These are phyloP conservation scores for Drosophila fuyamai DNA, from an alignment of 1,140 invertebrate species.

Conservation along the genomic window DNA sequence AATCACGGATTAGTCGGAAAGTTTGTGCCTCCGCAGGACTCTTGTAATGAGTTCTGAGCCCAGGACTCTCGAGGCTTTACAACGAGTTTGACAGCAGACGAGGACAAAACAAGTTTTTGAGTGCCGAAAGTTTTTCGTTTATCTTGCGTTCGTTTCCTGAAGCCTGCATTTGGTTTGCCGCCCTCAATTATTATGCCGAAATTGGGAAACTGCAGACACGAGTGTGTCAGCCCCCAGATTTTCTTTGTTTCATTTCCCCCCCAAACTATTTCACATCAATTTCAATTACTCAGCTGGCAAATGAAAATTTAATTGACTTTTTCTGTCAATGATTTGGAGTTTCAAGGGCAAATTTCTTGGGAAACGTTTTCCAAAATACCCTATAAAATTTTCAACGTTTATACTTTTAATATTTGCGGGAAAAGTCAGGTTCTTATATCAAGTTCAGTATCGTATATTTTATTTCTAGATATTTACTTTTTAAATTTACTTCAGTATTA, in stretches of 20 bases:
- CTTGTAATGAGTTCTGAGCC: constrained; percentile 66
- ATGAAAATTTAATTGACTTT: constrained; percentile 23
- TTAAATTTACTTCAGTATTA: too few relatives aligned
- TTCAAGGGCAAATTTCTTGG: not conserved
- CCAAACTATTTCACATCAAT: constrained; percentile 32
- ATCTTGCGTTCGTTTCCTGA: constrained; percentile 43
- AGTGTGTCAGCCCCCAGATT: not conserved
- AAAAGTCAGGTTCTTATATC: too few relatives aligned
- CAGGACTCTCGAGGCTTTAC: constrained; percentile 48
- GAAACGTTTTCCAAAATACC: not conserved
- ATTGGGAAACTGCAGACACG: constrained; percentile 35
- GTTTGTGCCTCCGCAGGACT: constrained; percentile 39
- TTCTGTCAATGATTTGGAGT: not conserved
- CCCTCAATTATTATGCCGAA: constrained; percentile 36
- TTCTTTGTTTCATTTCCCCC: constrained; percentile 7
- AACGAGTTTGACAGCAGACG: constrained; percentile 36
- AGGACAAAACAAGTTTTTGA: constrained; percentile 49
- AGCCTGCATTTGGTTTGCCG: constrained; percentile 18
- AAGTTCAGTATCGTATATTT: too few relatives aligned
- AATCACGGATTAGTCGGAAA: constrained; percentile 61
- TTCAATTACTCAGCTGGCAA: constrained; percentile 30
- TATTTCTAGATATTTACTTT: too few relatives aligned
- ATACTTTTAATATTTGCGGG: too few relatives aligned
- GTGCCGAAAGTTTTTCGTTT: constrained; percentile 67
- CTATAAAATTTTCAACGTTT: too few relatives aligned